Evolutionary conservation across 1,140 invertebrate species (phyloP), one percentile per base, ranked within the genome.

Genomic region (Drosophila dunni): DNA sequence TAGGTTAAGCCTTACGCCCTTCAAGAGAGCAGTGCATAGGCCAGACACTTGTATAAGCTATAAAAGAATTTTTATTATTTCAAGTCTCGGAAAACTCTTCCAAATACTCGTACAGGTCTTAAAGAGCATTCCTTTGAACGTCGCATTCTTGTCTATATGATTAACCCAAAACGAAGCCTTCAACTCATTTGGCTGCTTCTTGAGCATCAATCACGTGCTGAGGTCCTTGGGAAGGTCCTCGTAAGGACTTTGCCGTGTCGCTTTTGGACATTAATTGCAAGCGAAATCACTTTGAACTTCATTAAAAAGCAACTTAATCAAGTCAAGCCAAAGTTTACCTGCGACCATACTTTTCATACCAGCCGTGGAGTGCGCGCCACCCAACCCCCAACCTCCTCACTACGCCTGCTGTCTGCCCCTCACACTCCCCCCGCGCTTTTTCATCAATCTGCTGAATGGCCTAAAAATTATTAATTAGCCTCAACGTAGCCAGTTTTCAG

Each of bases 301-400:
- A 88, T 88, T 88, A 89, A 88, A 88, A 89, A 77, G 73, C 80
- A 84, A 84, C 80, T 84, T 88, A 88, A 88, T 88, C 83, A 88
- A 89, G 63, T 89, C 76, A 69, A 83, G 68, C 72, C 70, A 66
- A 88, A 88, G 58, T 86, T 86, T 88, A 62, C 74, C 54, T 42
- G 40, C 40, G 11, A 42, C 9, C n/a, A 42, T 1, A 13, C 4
- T 42, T 29, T 29, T 29, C 24, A 6, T 29, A 24, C 7, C 42
- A 56, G 50, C 20, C 58, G 51, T 29, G 11, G 29, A 51, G 24
- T 29, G 5, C 17, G 2, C 17, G 17, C 11, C 57, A 1, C 62
- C n/a, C n/a, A n/a, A 11, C 40, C 6, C 24, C 4, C n/a, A 9
- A 2, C 46, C 9, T 3, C n/a, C 8, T 50, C 15, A 0, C 8